Conservation (phyloP, 1,140 invertebrate genomes). For the Metopolophium dirhodum region DNA sequence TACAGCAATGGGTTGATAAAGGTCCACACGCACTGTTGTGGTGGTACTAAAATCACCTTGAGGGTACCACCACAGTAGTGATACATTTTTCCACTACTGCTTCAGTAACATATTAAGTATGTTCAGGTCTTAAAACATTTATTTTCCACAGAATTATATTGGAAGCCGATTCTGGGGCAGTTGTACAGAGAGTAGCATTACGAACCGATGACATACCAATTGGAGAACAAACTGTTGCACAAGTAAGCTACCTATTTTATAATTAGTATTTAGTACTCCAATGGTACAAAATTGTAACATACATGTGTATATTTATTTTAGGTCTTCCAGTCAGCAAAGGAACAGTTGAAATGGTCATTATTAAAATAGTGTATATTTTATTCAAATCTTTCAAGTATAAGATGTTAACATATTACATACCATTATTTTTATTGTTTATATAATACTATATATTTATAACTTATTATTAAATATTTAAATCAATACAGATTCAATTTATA, state of each 20-base stretch:
- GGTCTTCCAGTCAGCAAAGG: slow-evolving; percentile 95
- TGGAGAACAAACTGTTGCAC: slow-evolving; percentile 97
- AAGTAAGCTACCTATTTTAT: slow-evolving; percentile 71
- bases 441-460: slow-evolving; percentile 14
- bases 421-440: slow-evolving; percentile 23
- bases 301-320: slow-evolving; percentile 64
- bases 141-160: slow-evolving; percentile 82
- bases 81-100: not conserved
- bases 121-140: not conserved
- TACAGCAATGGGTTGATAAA: not conserved
- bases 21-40: not conserved
- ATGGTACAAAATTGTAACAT: not conserved
- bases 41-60: not conserved
- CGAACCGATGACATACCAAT: slow-evolving; percentile 96
- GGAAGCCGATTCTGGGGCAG: slow-evolving; percentile 90
- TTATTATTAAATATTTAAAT: not conserved
- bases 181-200: slow-evolving; percentile 92
- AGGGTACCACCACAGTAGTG: not conserved
- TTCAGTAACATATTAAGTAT: not conserved
- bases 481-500: not conserved
- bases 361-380: slow-evolving; percentile 68
- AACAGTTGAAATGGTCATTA: slow-evolving; percentile 95
- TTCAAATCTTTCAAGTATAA: slow-evolving; percentile 4
- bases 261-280: not conserved
- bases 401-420: not conserved